Evolutionary conservation across 2,113 vertebrate genomes (phyloP), one percentile per base, ranked within the genome.

Genomic region (Petrocephalus microphthalmus): DNA sequence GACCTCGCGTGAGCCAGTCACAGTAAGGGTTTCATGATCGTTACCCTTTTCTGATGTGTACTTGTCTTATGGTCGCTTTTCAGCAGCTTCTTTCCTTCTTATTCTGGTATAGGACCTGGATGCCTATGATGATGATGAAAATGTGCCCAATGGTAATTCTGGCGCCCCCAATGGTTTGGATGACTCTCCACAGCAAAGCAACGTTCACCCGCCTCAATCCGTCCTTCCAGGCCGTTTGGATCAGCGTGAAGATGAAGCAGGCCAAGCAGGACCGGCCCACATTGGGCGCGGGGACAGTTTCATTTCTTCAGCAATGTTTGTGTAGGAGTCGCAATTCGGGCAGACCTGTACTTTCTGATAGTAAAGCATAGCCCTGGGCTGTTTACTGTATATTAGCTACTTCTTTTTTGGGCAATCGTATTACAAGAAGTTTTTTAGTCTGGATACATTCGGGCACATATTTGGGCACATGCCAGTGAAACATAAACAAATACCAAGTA

Each of bases 51-150:
- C 1, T n/a, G 0, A 7, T 19, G 33, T 1, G 0, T 45, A 51
- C 17, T 54, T 2, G 0, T 22, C 15, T 37, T 60, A 4, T 49
- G 81, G 47, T 47, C 22, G n/a, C 84, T 54, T 85, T n/a, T 86
- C 5, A 86, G 13, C 49, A 7, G 4, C 13, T 22, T 6, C 37
- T 60, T 13, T 85, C 1, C 25, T 85, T 22, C 13, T 4, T 47
- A 25, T 33, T 54, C n/a, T 78, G 10, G 10, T 42, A 25, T 53
- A 87, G 87, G 67, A 87, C 87, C 67, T 87, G 87, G 87, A 87
- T 42, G 67, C 49, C 20, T 71, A 87, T 22, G 87, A 87, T 17
- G 49, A 42, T 7, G 67, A 87, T 5, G 86, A 60, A 17, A 49
- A 87, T 51, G 51, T 71, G n/a, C 84, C 84, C 84, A 85, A 85